Evolutionary conservation across 2,113 vertebrate species (phyloP), one percentile per base, ranked within the genome.

Genomic region (Oxyura jamaicensis): DNA sequence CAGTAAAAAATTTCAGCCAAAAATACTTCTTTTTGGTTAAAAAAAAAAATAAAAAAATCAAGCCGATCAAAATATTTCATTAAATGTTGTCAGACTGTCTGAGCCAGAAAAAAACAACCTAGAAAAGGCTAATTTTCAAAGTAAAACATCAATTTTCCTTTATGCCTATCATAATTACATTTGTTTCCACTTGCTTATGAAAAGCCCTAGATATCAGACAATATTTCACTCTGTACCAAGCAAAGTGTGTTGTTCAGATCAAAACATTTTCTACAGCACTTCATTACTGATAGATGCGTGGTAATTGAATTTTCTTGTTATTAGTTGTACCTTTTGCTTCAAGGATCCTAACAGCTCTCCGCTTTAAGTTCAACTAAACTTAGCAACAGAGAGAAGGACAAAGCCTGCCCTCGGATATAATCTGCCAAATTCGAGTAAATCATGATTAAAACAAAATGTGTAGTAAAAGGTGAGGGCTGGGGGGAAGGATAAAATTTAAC

Each of bases 101-200:
- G 39, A 73, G 71, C 81, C 91, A 92, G 89, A 58, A 90, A 89
- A 89, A 93, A 95, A 65, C 65, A 92, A 71, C 13, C 31, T 11
- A 63, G 68, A 95, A 92, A 72, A 60, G 42, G 14, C 33, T 84
- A 72, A 91, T 91, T 95, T 92, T 93, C 69, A 75, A 93, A 93
- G 79, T 6, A 93, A 92, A 97, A 88, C 42, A 59, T 46, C 80
- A 46, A 76, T 92, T 83, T 86, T 93, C 73, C 72, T 78, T 35
- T 72, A 69, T 86, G 83, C 42, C 86, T 75, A 36, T 89, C 56
- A 68, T 75, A 90, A 86, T 84, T 71, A 80, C 72, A 29, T 94
- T 94, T 71, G 55, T 75, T 95, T 78, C 69, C 76, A 72, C 46
- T 92, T 81, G 60, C 76, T 88, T 91, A 68, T 88, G 56, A 68